phyloP scores from a whole-genome alignment of 2,113 vertebrate species.

The Excalfactoria chinensis region DNA sequence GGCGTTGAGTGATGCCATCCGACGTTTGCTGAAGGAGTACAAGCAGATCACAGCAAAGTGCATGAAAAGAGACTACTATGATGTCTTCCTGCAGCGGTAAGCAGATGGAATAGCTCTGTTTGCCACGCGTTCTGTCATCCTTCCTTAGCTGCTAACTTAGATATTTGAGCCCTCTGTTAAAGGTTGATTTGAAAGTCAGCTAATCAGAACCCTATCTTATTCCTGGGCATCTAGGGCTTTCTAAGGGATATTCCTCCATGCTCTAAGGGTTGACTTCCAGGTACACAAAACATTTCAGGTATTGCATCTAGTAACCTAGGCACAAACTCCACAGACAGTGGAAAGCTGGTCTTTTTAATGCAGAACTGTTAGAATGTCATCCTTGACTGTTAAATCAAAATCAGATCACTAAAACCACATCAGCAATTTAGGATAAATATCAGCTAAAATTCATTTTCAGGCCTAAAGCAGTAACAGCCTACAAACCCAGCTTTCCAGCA shows the following conservation, averaged over 20 bases:
- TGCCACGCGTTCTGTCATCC: neutral
- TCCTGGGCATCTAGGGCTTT: neutral
- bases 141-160: neutral
- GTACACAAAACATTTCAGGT: neutral
- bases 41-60: conserved; percentile 90
- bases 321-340: neutral
- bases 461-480: neutral
- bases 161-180: neutral
- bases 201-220: neutral
- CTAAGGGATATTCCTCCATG: neutral
- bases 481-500: neutral
- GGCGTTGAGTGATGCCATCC: conserved; percentile 89
- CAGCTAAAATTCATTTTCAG: neutral
- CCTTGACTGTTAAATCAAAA: neutral
- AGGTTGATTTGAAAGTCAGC: neutral
- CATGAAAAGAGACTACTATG: conserved; percentile 91
- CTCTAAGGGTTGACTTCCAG: neutral
- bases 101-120: neutral
- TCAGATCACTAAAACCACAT: neutral
- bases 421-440: neutral
- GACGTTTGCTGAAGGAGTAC: conserved; percentile 90
- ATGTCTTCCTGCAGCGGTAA: conserved; percentile 93
- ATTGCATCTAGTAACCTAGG: neutral
- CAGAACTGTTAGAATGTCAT: neutral
- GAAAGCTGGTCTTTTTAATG: neutral